Percentiles rank a stretch among this genome's conserved stretches.
These are phyloP conservation scores for Aythya baeri DNA, from an alignment of 2,113 vertebrate species.

Conservation along the genomic window DNA sequence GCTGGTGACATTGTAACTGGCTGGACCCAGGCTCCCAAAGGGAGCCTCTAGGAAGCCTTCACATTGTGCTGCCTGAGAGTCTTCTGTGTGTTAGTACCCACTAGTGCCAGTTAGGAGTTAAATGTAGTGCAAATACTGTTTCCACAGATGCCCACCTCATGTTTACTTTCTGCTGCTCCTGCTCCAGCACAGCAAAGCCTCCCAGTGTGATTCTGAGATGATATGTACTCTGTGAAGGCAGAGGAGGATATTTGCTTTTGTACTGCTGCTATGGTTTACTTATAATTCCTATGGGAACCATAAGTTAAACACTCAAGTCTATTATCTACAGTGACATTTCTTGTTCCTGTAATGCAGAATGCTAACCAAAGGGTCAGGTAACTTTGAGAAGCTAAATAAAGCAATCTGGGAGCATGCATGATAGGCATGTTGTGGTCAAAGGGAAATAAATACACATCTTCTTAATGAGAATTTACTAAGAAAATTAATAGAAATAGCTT, in stretches of 20 bases:
- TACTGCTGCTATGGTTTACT: not conserved
- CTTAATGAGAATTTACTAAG: constrained; percentile 28
- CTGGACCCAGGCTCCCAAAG: not conserved
- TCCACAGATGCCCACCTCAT: not conserved
- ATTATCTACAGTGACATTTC: not conserved
- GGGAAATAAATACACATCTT: not conserved
- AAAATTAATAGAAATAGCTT: not conserved
- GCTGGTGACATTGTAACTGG: not conserved
- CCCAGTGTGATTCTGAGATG: not conserved
- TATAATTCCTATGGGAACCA: not conserved
- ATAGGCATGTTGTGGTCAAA: not conserved
- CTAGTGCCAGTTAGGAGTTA: not conserved
- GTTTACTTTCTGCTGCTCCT: not conserved
- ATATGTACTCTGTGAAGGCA: not conserved
- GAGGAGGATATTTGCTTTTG: not conserved
- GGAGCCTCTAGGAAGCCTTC: not conserved
- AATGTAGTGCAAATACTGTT: not conserved
- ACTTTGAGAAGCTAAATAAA: not conserved
- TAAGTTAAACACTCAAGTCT: not conserved
- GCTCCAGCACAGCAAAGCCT: not conserved
- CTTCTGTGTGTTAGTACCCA: not conserved
- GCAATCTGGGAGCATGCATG: not conserved
- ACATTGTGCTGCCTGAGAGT: not conserved
- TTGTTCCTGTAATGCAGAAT: not conserved
- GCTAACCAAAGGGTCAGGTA: not conserved